Base-by-base conservation (phyloP, 2,888 invertebrate species). In the Eristalis pertinax region DNA sequence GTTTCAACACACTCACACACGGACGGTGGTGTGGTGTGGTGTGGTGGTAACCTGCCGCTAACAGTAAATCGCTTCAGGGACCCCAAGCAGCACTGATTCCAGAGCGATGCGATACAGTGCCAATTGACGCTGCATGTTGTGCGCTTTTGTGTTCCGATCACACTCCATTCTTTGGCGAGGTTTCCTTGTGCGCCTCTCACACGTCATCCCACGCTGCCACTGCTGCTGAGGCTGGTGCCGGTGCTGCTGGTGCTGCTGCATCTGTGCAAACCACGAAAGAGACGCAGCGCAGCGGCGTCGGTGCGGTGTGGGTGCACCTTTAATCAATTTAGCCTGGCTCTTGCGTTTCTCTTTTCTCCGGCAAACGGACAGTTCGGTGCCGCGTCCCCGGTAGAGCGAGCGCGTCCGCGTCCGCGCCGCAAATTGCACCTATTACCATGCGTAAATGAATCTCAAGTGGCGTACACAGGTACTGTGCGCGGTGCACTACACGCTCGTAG, bases 361-460 rank as follows among this genome's bases (percentile, higher is more conserved):
- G 43, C 43, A 43, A 15, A n/a, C 35, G 29, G 41, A 26, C 69
- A 15, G 22, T 38, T 13, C 67, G 35, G 75, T 4, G n/a, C 15
- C n/a, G 4, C n/a, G 43, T 50, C 43, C 43, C 43, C 43, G 43
- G 43, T 50, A n/a, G 43, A 50, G 43, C 43, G 50, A 19, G 50
- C 50, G 19, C 19, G 50, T 50, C 19, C 50, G 50, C 50, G 50
- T 50, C 50, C 19, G 50, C 50, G 19, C 50, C 74, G 73, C 87
- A 80, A 87, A 84, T 87, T 87, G 87, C 73, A 38, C 83, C 87
- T 69, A 87, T 87, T 84, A 87, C 83, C 75, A 80, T 87, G 87
- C 87, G 84, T 87, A 87, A 87, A 87, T 79, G 83, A 73, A 76
- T 75, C 80, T 84, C 83, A 77, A 77, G 81, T 81, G 72, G 56